Evolutionary conservation across 2,113 vertebrate species (phyloP), one percentile per base, ranked within the genome.

Genomic region (Piaya cayana): DNA sequence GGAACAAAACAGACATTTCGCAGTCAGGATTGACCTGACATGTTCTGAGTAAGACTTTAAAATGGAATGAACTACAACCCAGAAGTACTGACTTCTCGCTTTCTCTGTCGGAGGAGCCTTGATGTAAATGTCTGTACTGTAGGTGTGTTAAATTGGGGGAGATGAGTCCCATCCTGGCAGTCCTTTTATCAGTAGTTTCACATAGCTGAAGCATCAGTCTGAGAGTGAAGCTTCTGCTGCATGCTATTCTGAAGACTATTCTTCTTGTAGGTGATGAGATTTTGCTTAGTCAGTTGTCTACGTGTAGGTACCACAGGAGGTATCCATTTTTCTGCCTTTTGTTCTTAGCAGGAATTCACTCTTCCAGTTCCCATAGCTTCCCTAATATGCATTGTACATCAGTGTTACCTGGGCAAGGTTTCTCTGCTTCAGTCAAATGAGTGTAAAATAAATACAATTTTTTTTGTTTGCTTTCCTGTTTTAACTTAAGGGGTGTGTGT

Each of bases 31-130:
- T 94, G 60, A 94, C 82, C 60, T 74, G 55, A 64, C 8, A 15
- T 32, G 32, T 85, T 92, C 64, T 83, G 34, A 83, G 10, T 42
- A 85, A 83, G 52, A 59, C 76, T 92, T 92, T 34, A 70, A 86
- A 80, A 93, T 74, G 29, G 34, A 20, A 63, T 90, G 79, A 86
- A 63, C 67, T 86, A 3, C 21, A 83, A 32, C 55, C 8, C 12
- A 59, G 45, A 88, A 74, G 34, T 65, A 52, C 52, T 81, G 15
- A 53, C 29, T 58, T 64, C 56, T 76, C 18, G 30, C 10, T 77
- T 80, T 92, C 23, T 69, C 42, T 45, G 1, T n/a, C 9, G 47
- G 76, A 78, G 37, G 21, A 70, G 8, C 12, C 64, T 74, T 14
- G 4, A 10, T 71, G 8, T 43, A 68, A 68, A 72, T 50, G 34